Base-by-base conservation (phyloP, 1,140 invertebrate species). In the Meloidogyne floridensis region DNA sequence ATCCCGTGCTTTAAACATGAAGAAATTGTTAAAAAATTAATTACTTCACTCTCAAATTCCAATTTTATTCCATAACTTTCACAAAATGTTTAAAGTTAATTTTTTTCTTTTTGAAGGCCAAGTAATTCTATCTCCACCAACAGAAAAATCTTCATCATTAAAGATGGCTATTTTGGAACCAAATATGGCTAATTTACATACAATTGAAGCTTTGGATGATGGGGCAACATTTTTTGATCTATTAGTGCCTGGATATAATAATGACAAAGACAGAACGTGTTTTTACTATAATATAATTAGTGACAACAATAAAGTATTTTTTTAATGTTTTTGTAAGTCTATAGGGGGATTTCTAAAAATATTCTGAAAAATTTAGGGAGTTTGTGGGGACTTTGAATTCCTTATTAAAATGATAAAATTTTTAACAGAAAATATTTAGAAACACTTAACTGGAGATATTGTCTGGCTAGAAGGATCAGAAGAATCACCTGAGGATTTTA, bases 141-240 rank as follows among this genome's bases (percentile, higher is more conserved):
- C 53, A 77, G 47, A 53, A 13, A 69, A 77, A 80, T 43, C 32
- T 82, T 82, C 13, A 5, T 11, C 13, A 47, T 32, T 70, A 53
- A 32, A 54, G 11, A 51, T 72, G n/a, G 84, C 82, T n/a, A 85
- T 87, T 65, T 11, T 85, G 15, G 81, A 84, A 11, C 72, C 83
- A 47, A 54, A 13, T 10, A 47, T 53, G 6, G 82, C 59, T 15
- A 82, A 83, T 75, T 43, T 82, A 15, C 84, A 86, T 43, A 65
- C 71, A 71, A 70, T 84, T n/a, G 72, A 71, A 42, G 84, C 84
- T 10, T 43, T 85, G 51, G 85, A 85, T 47, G 86, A 87, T 72
- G 84, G 83, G 11, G 72, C 77, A n/a, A 74, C 85, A 54, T 85
- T 85, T 78, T 85, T 87, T 69, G 84, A 85, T 47, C 18, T 87